Base-by-base conservation (phyloP, 2,797 vertebrate species). In the Ciconia nigra region DNA sequence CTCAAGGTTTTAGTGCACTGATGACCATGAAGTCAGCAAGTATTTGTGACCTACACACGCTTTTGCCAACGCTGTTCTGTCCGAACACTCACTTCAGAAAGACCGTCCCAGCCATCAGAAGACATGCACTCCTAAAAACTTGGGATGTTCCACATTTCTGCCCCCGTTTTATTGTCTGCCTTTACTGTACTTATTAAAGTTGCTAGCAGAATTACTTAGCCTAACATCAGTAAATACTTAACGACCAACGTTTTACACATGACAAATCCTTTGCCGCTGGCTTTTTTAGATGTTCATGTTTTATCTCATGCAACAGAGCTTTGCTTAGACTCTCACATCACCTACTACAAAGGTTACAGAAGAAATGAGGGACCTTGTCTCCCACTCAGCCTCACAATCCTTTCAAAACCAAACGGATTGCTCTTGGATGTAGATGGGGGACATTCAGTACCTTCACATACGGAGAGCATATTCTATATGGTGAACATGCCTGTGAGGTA, bases 171-270 rank as follows among this genome's bases (percentile, higher is more conserved):
- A 54, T 15, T 20, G 26, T 7, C 77, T 62, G 69, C 37, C 47
- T 76, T 76, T n/a, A 5, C 49, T 55, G 54, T 20, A 37, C 26
- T 14, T 33, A 41, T 5, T 63, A 49, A 33, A 83, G 22, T 14
- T 82, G 31, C 57, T 42, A 61, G 61, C n/a, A 76, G 58, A 96
- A 83, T 63, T 65, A 47, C 69, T 76, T 72, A 82, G 78, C 54
- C 76, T 55, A 82, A 79, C 51, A 49, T 79, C 80, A 89, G 58
- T 82, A 96, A 95, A 91, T 19, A 91, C 51, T 74, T 39, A 66
- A 42, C 29, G 81, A 71, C 52, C 69, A 91, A 91, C 62, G 44
- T 46, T 93, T 87, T 55, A 87, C 54, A 55, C 58, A 26, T 33
- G 59, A 73, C 52, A 89, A 96, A 94, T 77, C 88, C 77, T 80